Evolutionary conservation across 2,113 vertebrate species (phyloP).

Genomic region (Ursus arctos): DNA sequence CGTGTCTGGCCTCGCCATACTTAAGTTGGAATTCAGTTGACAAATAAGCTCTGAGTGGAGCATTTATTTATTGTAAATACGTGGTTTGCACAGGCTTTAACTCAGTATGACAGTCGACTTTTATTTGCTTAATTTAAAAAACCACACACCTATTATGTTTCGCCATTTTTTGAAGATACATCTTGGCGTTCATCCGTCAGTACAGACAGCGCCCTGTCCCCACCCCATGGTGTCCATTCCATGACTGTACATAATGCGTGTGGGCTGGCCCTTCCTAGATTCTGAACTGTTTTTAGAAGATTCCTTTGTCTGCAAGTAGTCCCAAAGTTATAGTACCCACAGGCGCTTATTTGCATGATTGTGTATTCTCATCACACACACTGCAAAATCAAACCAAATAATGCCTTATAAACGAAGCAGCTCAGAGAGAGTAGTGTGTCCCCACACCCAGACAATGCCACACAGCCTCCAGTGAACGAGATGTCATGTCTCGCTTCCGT

Average conservation of each 20-base stretch:
- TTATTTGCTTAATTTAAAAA: constrained; percentile 73
- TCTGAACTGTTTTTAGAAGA: constrained; percentile 54
- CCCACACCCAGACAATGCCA: neutral
- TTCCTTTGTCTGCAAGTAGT: constrained; percentile 16
- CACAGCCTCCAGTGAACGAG: neutral
- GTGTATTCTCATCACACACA: constrained; percentile 45
- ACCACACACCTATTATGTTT: neutral
- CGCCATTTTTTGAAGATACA: constrained; percentile 43
- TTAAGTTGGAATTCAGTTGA: neutral
- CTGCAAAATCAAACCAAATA: constrained; percentile 74
- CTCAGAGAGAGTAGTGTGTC: neutral
- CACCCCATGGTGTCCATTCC: constrained; percentile 37
- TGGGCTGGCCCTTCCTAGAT: constrained; percentile 40
- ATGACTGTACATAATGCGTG: neutral
- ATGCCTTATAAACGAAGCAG: constrained; percentile 74
- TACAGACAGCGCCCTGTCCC: neutral
- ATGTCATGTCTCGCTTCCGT: neutral
- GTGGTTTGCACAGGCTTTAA: constrained; percentile 81
- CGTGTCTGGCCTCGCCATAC: neutral
- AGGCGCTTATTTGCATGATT: constrained; percentile 40
- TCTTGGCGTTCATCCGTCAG: constrained; percentile 10
- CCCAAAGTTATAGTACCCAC: constrained; percentile 3
- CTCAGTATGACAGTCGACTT: constrained; percentile 72
- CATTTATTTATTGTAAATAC: constrained; percentile 65
- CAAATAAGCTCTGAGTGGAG: constrained; percentile 66